These are phyloP conservation scores for Halictus ligatus DNA, from an alignment of 2,888 invertebrate species.

Conservation along the genomic window DNA sequence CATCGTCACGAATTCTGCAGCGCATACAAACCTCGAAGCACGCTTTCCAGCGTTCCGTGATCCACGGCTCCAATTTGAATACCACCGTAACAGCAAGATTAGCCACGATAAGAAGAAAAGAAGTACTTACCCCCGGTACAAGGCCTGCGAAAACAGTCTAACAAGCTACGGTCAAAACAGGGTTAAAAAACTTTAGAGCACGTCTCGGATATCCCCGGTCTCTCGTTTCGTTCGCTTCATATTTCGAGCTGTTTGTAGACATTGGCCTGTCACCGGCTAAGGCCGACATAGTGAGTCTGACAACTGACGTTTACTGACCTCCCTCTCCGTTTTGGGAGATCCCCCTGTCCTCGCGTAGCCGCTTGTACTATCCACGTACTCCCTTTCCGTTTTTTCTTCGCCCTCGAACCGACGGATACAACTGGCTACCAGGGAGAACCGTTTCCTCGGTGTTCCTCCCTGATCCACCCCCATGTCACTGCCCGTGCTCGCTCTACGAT, in stretches of 20 bases:
- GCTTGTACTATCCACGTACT: constrained; percentile 63
- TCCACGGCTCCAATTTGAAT: not conserved
- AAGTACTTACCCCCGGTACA: constrained; percentile 51
- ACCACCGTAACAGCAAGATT: constrained; percentile 33
- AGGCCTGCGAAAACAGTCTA: constrained; percentile 29
- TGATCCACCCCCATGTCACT: constrained; percentile 59
- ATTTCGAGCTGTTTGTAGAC: constrained; percentile 82
- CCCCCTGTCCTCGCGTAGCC: constrained; percentile 69
- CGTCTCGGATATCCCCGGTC: constrained; percentile 14
- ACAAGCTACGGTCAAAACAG: constrained; percentile 30
- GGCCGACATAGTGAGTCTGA: constrained; percentile 53
- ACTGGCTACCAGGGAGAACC: constrained; percentile 82
- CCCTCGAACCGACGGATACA: constrained; percentile 82
- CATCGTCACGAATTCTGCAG: not conserved
- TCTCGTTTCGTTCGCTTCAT: not conserved
- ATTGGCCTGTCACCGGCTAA: constrained; percentile 76
- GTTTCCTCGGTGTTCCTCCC: constrained; percentile 70
- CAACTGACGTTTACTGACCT: constrained; percentile 82
- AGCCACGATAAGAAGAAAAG: constrained; percentile 35
- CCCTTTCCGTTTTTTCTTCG: constrained; percentile 67
- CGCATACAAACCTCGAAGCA: constrained; percentile 21
- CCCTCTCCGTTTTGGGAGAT: constrained; percentile 82
- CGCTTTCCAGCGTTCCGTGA: not conserved
- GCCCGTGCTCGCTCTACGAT: constrained; percentile 55
- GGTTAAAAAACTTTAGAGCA: constrained; percentile 48